Evolutionary conservation across 2,113 vertebrate species (phyloP).

Genomic region (Thalassoma bifasciatum): DNA sequence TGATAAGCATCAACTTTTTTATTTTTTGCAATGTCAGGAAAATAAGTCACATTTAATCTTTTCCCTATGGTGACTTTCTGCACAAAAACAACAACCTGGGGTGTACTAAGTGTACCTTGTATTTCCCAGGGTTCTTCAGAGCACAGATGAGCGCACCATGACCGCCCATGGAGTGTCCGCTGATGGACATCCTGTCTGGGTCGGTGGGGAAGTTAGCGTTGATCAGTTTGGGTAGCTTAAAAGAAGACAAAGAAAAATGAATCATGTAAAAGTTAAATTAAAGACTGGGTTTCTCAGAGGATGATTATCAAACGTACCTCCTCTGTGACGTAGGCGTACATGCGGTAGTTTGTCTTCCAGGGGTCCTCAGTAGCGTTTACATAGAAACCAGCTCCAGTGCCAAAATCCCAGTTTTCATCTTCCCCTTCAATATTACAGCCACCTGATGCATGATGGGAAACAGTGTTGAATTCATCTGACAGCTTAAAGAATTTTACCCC

Average conservation of each 20-base stretch:
- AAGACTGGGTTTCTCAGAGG: neutral
- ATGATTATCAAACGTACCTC: conserved; percentile 82
- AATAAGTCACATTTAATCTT: too few species aligned
- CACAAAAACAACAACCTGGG: too few species aligned
- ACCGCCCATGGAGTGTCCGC: conserved; percentile 94
- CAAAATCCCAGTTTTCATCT: conserved; percentile 97
- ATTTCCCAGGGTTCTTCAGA: conserved; percentile 93
- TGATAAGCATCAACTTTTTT: too few species aligned
- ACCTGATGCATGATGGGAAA: conserved; percentile 77
- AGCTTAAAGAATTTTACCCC: neutral
- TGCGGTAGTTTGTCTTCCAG: conserved; percentile 96
- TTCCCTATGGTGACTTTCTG: too few species aligned
- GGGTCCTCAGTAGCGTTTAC: conserved; percentile 92
- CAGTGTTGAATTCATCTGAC: neutral
- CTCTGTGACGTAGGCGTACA: conserved; percentile 94
- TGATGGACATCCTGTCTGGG: conserved; percentile 90
- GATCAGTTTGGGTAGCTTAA: conserved; percentile 90
- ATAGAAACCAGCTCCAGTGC: conserved; percentile 95
- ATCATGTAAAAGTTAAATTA: neutral
- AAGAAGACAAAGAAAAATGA: neutral
- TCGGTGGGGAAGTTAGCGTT: conserved; percentile 91
- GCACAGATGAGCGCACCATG: conserved; percentile 90
- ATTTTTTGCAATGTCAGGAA: too few species aligned
- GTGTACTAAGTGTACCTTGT: conserved; percentile 83
- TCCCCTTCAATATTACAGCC: conserved; percentile 94